Conservation (phyloP, 2,113 vertebrate species). For the Salvelinus fontinalis region DNA sequence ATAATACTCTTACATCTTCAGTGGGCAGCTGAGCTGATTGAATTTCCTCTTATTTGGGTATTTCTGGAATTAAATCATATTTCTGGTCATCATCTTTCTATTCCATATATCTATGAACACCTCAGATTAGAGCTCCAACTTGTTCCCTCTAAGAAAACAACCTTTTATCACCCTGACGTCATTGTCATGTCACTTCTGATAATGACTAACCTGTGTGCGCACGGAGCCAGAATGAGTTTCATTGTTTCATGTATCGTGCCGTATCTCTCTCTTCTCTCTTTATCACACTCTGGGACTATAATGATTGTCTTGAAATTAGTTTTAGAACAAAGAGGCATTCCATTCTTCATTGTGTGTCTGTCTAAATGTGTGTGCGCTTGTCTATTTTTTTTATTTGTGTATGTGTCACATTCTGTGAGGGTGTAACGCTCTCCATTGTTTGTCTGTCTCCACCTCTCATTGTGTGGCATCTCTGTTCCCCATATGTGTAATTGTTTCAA, state of each 20-base stretch:
- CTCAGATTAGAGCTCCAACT: too few species aligned
- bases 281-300: conserved; percentile 15
- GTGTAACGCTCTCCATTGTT: conserved; percentile 15
- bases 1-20: conserved; percentile 32
- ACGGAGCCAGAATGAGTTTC: too few species aligned
- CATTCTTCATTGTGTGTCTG: too few species aligned
- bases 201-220: too few species aligned
- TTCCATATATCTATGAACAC: too few species aligned
- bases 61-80: conserved; percentile 36
- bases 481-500: conserved; percentile 10
- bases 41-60: conserved; percentile 45
- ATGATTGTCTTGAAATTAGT: conserved; percentile 24
- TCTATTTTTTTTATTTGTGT: too few species aligned
- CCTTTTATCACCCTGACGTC: too few species aligned
- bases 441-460: conserved; percentile 5
- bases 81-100: background rate
- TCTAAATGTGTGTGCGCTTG: too few species aligned
- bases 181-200: too few species aligned
- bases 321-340: background rate
- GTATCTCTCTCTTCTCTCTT: background rate
- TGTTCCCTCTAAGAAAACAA: too few species aligned
- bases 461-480: conserved; percentile 14
- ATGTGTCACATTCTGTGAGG: too few species aligned
- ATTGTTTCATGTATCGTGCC: conserved; percentile 1
- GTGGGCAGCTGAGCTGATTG: conserved; percentile 39